A percentile compares a stretch with the other conserved stretches of the same genome.
Evolutionary conservation across 2,797 vertebrate genomes (phyloP).

Genomic region (Eutrigla gurnardus): DNA sequence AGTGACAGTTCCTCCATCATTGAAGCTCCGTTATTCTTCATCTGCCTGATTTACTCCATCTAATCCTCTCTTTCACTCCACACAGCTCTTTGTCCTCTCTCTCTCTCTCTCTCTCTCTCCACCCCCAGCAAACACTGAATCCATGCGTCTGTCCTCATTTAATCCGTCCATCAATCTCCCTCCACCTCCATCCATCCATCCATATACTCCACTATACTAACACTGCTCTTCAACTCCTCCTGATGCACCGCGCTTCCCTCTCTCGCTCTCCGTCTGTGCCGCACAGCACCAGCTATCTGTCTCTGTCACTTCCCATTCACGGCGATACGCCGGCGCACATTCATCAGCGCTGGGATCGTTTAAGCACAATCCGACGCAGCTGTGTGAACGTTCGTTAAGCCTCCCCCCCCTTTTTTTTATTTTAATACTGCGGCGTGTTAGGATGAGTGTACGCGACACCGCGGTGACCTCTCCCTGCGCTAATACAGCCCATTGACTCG

Average conservation of each 20-base stretch:
- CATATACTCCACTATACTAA: neutral
- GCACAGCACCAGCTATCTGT: conserved; percentile 35
- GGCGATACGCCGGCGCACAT: conserved; percentile 25
- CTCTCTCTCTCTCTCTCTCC: neutral
- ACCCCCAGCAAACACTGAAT: conserved; percentile 23
- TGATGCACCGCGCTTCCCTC: conserved; percentile 46
- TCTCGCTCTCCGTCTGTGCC: neutral
- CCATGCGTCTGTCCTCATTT: conserved; percentile 35
- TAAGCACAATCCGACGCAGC: conserved; percentile 15
- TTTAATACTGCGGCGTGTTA: neutral
- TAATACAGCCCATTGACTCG: conserved; percentile 56
- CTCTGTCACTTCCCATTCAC: conserved; percentile 38
- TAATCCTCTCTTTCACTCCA: conserved; percentile 38
- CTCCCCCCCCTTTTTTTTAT: neutral
- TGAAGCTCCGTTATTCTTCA: conserved; percentile 21
- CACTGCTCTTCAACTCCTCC: conserved; percentile 22
- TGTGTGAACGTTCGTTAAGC: conserved; percentile 7
- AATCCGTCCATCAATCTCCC: conserved; percentile 40
- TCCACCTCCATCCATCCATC: conserved; percentile 1
- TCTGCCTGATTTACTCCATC: conserved; percentile 33
- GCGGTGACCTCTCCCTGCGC: conserved; percentile 44
- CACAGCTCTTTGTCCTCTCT: neutral
- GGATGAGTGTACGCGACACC: neutral
- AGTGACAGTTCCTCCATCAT: conserved; percentile 23
- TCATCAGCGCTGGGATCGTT: conserved; percentile 45